Evolutionary conservation across 2,113 vertebrate species (phyloP), one percentile per base, ranked within the genome.

Genomic region (Saguinus midas): DNA sequence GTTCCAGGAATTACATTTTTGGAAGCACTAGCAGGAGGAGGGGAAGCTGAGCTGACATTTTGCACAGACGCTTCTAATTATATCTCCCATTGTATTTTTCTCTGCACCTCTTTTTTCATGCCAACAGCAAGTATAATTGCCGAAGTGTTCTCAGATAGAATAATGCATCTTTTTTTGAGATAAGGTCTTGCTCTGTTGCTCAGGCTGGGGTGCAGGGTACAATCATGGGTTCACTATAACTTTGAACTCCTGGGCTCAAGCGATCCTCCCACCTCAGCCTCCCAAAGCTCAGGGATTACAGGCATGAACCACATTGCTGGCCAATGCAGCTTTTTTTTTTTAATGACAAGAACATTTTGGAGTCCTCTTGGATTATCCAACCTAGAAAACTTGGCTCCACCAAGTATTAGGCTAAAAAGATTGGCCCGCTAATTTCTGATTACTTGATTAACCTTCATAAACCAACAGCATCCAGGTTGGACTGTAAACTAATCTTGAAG

Each of bases 41-140:
- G 43, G 27, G 16, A 40, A 3, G 48, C 25, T 11, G 23, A 18
- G 37, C 55, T 27, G 40, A 70, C 55, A 5, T n/a, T 29, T 48
- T 17, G 37, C n/a, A 27, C 0, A 1, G 61, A 5, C 52, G 0
- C 23, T 37, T 14, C 32, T n/a, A 1, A 25, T 16, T 10, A 1
- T 25, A 25, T 20, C 45, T 25, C 48, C 5, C 35, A 1, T 40
- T 16, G 12, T 35, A n/a, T 80, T 43, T 37, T 27, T 40, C 75
- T 29, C 35, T 43, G 37, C 12, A 35, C 52, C 32, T 50, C 27
- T 40, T n/a, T 64, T 45, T 4, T 20, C 84, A 8, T 0, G 23
- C 27, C 48, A n/a, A 27, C 23, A 12, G 55, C 43, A 14, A 58
- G 20, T 10, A 23, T 12, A 35, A 82, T 13, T 35, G 73, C 57